phyloP scores from a whole-genome alignment of 2,113 vertebrate species.

The Hippocampus abdominalis region DNA sequence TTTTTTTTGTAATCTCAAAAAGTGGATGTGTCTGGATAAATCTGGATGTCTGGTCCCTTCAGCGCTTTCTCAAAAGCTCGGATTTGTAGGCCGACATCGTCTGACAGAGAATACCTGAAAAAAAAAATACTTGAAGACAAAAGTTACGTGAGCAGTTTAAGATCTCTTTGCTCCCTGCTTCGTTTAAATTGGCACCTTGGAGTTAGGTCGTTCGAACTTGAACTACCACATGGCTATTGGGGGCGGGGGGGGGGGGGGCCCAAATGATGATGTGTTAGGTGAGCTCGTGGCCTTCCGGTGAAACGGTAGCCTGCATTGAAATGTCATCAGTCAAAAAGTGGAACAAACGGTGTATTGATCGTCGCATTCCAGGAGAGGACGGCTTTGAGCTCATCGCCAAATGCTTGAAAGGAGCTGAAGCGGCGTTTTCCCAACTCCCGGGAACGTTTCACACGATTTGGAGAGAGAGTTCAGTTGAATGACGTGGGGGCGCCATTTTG shows the following conservation, averaged over 20 bases:
- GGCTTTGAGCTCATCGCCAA: slow-evolving; percentile 13
- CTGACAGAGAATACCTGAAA: background rate
- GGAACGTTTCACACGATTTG: slow-evolving; percentile 8
- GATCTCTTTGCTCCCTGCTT: background rate
- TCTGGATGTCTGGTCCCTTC: no score
- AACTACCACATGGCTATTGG: background rate
- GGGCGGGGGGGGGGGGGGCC: no score
- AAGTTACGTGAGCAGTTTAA: no score
- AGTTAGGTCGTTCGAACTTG: background rate
- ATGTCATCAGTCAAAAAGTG: slow-evolving; percentile 12
- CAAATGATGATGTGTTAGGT: background rate
- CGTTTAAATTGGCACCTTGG: background rate
- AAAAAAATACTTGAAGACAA: no score
- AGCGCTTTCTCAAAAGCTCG: no score
- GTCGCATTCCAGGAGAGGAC: slow-evolving; percentile 10
- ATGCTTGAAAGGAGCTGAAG: slow-evolving; percentile 6
- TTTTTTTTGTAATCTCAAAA: background rate
- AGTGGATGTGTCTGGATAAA: no score
- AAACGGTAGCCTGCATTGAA: slow-evolving; percentile 11
- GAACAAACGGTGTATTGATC: slow-evolving; percentile 37
- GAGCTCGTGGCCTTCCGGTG: slow-evolving; percentile 9
- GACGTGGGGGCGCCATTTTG: slow-evolving; percentile 26
- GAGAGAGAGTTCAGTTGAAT: slow-evolving; percentile 39
- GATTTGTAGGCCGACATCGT: background rate
- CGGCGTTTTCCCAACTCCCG: slow-evolving; percentile 10